Conservation (phyloP, 2,113 vertebrate species). For the Chascanopsetta lugubris region DNA sequence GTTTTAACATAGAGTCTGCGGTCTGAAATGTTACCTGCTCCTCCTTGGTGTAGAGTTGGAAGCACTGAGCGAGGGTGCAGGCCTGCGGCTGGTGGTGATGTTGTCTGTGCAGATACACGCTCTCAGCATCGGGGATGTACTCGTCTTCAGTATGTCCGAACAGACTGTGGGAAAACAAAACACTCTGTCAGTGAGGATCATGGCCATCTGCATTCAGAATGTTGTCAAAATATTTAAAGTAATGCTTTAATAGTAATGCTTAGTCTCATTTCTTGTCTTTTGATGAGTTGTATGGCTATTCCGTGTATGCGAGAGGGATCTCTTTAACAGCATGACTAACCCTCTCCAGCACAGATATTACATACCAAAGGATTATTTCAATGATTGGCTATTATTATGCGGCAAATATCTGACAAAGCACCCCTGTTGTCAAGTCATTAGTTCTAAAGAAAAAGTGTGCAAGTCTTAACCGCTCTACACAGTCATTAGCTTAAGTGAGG, state of each 20-base stretch:
- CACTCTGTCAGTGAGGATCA: constrained; percentile 6
- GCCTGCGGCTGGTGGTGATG: constrained; percentile 95
- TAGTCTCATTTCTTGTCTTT: no score
- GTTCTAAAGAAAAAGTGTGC: not conserved
- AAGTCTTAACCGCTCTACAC: not conserved
- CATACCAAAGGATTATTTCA: no score
- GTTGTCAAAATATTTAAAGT: no score
- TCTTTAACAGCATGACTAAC: no score
- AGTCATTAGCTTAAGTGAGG: not conserved
- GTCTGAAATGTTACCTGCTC: constrained; percentile 85
- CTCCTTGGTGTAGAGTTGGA: constrained; percentile 99
- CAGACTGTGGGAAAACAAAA: constrained; percentile 80
- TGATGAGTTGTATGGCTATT: no score
- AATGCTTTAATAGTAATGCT: no score
- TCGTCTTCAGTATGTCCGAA: constrained; percentile 95
- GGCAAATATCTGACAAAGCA: no score
- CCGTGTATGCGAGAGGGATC: no score
- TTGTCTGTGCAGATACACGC: constrained; percentile 92
- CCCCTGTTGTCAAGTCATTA: no score
- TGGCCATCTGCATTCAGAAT: not conserved
- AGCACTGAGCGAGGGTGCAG: constrained; percentile 97
- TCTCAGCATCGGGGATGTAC: constrained; percentile 96
- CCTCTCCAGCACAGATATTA: no score
- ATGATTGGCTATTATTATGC: no score
- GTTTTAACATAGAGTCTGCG: constrained; percentile 10